These are phyloP conservation scores for Silurus asotus DNA, from an alignment of 2,113 vertebrate species.

Conservation along the genomic window DNA sequence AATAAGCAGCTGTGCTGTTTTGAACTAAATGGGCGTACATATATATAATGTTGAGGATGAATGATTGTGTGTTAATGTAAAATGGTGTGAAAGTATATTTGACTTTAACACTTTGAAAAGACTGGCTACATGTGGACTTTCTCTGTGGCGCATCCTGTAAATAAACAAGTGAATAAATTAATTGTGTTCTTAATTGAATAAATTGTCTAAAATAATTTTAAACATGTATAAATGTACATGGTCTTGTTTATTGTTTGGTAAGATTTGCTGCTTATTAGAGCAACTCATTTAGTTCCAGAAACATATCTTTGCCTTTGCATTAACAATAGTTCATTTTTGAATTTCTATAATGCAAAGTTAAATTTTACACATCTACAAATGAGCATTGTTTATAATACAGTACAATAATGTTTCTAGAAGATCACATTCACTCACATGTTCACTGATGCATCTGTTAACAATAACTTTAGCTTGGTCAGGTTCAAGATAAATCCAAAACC, in stretches of 20 bases:
- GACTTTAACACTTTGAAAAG: conserved; percentile 8
- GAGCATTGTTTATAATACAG: background rate
- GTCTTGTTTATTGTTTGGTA: background rate
- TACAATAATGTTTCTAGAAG: background rate
- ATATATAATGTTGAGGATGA: background rate
- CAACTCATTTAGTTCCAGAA: background rate
- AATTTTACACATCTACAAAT: background rate
- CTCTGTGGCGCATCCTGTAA: conserved; percentile 6
- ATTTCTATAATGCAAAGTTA: background rate
- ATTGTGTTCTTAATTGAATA: background rate
- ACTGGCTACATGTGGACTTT: conserved; percentile 3
- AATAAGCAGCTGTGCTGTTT: conserved; percentile 16
- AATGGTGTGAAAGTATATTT: background rate
- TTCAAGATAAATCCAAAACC: background rate
- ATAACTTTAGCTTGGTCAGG: background rate
- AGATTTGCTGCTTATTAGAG: conserved; percentile 27
- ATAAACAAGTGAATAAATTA: background rate
- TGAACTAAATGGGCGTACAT: background rate
- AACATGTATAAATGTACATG: background rate
- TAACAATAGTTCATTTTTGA: background rate
- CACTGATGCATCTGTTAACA: background rate
- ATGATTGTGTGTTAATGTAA: conserved; percentile 1
- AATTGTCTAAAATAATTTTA: background rate
- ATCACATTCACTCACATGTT: background rate
- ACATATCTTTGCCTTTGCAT: background rate